Evolutionary conservation across 2,797 vertebrate genomes (phyloP).

Genomic region (Neomorphus geoffroyi): DNA sequence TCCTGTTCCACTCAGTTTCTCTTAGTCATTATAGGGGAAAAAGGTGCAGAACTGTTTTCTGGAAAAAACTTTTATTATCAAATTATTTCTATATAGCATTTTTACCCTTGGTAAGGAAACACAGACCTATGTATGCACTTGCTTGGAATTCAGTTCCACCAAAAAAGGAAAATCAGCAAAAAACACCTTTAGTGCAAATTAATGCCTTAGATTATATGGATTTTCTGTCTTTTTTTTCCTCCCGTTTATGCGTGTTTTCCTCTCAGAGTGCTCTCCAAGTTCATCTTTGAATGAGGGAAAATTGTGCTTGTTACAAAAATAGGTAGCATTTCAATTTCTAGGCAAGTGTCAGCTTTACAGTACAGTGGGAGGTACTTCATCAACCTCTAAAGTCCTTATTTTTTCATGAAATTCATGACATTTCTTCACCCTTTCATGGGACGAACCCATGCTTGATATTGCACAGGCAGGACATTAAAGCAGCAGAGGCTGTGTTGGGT

Average conservation of each 20-base stretch:
- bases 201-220: not conserved
- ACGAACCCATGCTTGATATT: not conserved
- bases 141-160: not conserved
- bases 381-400: slow-evolving; percentile 24
- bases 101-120: not conserved
- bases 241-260: not conserved
- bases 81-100: slow-evolving; percentile 43
- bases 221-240: not conserved
- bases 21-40: not conserved
- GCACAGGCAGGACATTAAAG: slow-evolving; percentile 45
- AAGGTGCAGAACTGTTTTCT: not conserved
- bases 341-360: slow-evolving; percentile 49
- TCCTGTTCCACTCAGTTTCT: not conserved
- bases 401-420: slow-evolving; percentile 25
- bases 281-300: slow-evolving; percentile 18
- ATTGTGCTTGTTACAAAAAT: slow-evolving; percentile 12
- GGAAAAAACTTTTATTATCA: slow-evolving; percentile 70
- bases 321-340: slow-evolving; percentile 43
- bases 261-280: slow-evolving; percentile 8
- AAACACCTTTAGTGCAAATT: slow-evolving; percentile 24
- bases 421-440: not conserved
- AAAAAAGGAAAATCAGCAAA: slow-evolving; percentile 28
- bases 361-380: slow-evolving; percentile 22
- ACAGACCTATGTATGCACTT: not conserved
- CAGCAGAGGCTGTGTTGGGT: not conserved